A percentile compares a stretch with the other conserved stretches of the same genome.
Conservation (phyloP, 1,140 invertebrate species). For the Pararge aegeria region DNA sequence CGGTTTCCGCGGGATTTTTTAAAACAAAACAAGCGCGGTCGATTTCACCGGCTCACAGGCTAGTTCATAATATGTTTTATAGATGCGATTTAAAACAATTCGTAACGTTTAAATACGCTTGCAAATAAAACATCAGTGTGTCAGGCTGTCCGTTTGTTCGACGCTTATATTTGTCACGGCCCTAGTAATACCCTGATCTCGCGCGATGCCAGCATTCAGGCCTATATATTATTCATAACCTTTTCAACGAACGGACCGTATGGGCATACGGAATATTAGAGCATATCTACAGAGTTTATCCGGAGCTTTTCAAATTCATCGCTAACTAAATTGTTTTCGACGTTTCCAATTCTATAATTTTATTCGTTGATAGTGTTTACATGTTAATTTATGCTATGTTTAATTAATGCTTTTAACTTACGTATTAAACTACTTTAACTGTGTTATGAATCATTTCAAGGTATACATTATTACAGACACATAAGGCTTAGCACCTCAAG, state of each 20-base stretch:
- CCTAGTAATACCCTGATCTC: slow-evolving; percentile 49
- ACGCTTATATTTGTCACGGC: slow-evolving; percentile 51
- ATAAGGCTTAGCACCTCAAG: too few species aligned
- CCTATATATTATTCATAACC: slow-evolving; percentile 72
- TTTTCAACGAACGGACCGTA: slow-evolving; percentile 61
- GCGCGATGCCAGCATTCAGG: slow-evolving; percentile 46
- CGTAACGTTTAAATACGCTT: neutral
- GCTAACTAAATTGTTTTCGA: slow-evolving; percentile 69
- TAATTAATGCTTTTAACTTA: too few species aligned
- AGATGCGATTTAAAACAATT: neutral
- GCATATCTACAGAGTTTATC: slow-evolving; percentile 55
- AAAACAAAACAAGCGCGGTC: too few species aligned
- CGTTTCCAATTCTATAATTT: slow-evolving; percentile 26
- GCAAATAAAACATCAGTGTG: slow-evolving; percentile 40
- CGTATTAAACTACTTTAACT: too few species aligned
- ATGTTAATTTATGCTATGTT: neutral
- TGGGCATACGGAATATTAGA: slow-evolving; percentile 74
- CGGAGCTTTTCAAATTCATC: slow-evolving; percentile 59
- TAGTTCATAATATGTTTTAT: neutral
- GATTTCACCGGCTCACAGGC: too few species aligned
- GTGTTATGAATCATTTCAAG: too few species aligned
- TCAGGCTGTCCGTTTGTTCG: slow-evolving; percentile 41
- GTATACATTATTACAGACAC: too few species aligned
- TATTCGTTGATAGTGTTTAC: neutral
- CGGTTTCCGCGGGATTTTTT: too few species aligned